These are phyloP conservation scores for Drosophila infuscata DNA, from an alignment of 2,888 invertebrate species.

Conservation along the genomic window DNA sequence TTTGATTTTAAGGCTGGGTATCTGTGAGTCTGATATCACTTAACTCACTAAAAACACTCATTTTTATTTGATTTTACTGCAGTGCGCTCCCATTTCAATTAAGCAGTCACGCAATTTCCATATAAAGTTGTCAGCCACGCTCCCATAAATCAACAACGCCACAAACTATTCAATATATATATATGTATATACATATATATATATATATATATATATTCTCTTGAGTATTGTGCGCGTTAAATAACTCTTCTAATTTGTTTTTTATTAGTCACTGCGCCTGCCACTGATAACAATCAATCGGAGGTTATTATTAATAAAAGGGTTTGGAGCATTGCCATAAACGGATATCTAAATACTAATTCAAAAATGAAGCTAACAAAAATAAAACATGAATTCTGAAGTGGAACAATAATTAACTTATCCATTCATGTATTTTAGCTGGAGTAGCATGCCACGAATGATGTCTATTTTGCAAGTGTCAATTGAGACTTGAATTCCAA, in stretches of 20 bases:
- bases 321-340: not conserved
- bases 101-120: constrained; percentile 76
- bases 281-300: constrained; percentile 16
- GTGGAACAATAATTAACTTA: constrained; percentile 17
- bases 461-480: constrained; percentile 21
- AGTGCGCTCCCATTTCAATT: constrained; percentile 63
- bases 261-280: not conserved
- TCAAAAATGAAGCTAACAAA: not conserved
- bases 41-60: not conserved
- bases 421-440: constrained; percentile 33
- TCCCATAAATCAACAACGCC: constrained; percentile 65
- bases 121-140: constrained; percentile 67
- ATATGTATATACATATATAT: not conserved
- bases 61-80: constrained; percentile 7
- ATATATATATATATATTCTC: constrained; percentile 23
- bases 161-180: constrained; percentile 26
- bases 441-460: constrained; percentile 5
- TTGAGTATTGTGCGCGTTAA: constrained; percentile 34
- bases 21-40: constrained; percentile 7
- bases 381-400: not conserved
- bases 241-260: constrained; percentile 31
- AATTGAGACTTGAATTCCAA: constrained; percentile 13
- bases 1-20: not conserved
- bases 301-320: constrained; percentile 3
- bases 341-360: not conserved